Conservation (phyloP, 2,888 invertebrate genomes). For the Calameuta idolon region DNA sequence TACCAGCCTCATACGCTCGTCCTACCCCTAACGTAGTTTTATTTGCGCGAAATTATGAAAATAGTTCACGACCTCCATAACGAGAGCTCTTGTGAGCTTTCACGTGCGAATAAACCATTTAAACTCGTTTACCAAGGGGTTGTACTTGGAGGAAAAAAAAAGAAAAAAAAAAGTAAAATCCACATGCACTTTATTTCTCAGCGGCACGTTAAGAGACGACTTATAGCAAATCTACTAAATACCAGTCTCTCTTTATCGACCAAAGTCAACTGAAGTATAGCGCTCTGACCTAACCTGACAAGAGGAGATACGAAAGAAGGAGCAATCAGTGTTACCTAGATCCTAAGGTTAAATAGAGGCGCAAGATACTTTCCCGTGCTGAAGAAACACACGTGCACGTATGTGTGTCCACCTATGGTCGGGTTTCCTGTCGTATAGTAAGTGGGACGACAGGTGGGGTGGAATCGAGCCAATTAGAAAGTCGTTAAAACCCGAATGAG, state of each 20-base stretch:
- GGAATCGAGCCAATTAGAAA: background rate
- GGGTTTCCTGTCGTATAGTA: background rate
- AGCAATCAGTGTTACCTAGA: background rate
- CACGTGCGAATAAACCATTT: background rate
- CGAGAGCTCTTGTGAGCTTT: background rate
- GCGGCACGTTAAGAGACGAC: background rate
- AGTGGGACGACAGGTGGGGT: background rate
- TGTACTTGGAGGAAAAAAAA: background rate
- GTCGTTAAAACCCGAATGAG: background rate
- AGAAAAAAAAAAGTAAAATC: background rate
- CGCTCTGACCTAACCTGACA: background rate
- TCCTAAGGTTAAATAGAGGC: background rate
- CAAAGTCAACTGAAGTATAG: background rate
- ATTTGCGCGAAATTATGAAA: background rate
- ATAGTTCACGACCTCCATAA: background rate
- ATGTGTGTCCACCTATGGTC: background rate
- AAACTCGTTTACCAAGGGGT: background rate
- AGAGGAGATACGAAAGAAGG: background rate
- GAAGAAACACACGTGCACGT: background rate
- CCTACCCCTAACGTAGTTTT: background rate
- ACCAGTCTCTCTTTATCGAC: background rate
- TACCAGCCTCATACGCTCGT: too few species aligned
- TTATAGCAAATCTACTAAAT: background rate
- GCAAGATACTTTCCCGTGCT: background rate
- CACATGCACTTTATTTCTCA: background rate